phyloP scores from a whole-genome alignment of 2,113 vertebrate genomes.

The Grus americana region DNA sequence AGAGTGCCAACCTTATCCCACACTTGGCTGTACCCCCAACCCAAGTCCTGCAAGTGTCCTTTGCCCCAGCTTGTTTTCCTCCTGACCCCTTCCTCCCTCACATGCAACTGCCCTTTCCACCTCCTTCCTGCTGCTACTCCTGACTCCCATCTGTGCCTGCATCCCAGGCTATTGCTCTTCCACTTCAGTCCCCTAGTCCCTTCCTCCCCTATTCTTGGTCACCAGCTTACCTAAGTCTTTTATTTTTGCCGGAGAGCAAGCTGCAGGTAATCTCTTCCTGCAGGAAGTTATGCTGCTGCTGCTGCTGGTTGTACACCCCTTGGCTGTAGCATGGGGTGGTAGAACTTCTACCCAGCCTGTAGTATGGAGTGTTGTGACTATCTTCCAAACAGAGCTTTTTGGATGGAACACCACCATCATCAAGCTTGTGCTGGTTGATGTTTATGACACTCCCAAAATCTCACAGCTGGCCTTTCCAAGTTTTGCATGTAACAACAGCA shows the following conservation, averaged over 20 bases:
- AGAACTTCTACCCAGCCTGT: neutral
- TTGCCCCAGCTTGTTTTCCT: neutral
- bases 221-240: neutral
- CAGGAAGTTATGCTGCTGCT: neutral
- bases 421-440: neutral
- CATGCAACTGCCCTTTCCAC: neutral
- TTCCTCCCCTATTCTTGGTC: neutral
- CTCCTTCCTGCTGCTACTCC: neutral
- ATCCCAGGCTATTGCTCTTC: neutral
- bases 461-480: neutral
- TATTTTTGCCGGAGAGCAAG: neutral
- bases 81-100: neutral
- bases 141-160: neutral
- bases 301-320: neutral
- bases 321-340: rapidly evolving
- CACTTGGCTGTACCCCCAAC: neutral
- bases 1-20: neutral
- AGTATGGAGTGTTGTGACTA: neutral
- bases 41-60: neutral
- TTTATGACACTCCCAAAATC: neutral
- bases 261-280: neutral
- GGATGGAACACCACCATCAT: neutral
- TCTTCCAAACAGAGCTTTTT: neutral
- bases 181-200: neutral
- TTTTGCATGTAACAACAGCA: neutral